These are phyloP conservation scores for Cebus imitator DNA, from an alignment of 2,113 vertebrate species.

Conservation along the genomic window DNA sequence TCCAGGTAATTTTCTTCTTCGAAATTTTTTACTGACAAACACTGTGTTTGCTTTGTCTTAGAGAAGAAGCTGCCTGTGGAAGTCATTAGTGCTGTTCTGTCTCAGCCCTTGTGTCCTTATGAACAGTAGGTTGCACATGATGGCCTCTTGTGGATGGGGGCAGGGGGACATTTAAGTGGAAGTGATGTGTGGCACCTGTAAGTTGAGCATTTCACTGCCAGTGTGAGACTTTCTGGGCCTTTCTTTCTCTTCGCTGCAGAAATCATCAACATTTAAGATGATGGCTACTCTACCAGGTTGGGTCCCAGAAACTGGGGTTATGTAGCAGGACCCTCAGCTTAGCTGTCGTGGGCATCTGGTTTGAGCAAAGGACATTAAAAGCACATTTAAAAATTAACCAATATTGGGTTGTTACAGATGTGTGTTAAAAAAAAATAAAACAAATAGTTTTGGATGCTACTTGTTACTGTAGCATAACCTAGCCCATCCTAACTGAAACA, in stretches of 20 bases:
- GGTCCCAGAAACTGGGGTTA: not conserved
- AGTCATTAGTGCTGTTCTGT: too few species aligned
- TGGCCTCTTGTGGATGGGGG: not conserved
- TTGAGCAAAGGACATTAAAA: not conserved
- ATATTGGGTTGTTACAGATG: too few species aligned
- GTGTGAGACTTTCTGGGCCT: not conserved
- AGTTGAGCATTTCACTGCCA: not conserved
- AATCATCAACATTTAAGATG: not conserved
- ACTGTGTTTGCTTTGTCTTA: not conserved
- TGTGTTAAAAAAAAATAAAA: not conserved
- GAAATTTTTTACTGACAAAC: not conserved
- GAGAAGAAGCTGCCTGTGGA: not conserved
- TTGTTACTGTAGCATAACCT: not conserved
- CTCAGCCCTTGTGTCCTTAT: not conserved
- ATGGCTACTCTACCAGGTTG: not conserved
- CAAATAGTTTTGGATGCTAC: not conserved
- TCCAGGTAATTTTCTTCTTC: not conserved
- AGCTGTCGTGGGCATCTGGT: not conserved
- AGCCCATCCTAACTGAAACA: not conserved
- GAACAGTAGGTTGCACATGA: not conserved
- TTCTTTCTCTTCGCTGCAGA: not conserved
- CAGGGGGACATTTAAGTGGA: not conserved
- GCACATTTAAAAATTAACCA: not conserved
- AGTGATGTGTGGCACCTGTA: not conserved
- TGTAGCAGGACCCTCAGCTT: not conserved